Evolutionary conservation across 1,140 invertebrate species (phyloP), one percentile per base, ranked within the genome.

Genomic region (Sycophaga agraensis): DNA sequence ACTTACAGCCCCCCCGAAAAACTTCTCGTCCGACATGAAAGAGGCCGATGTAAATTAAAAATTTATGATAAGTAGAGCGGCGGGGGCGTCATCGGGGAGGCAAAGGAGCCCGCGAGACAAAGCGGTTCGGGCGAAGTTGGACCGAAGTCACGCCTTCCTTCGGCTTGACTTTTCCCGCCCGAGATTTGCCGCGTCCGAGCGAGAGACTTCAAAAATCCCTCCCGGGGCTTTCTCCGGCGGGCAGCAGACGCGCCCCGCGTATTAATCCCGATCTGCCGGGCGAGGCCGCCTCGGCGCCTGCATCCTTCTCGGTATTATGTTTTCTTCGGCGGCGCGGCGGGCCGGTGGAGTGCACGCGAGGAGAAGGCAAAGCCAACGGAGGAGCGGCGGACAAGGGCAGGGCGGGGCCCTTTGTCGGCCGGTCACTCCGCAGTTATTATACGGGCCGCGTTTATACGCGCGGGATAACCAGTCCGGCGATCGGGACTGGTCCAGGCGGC

Each of bases 401-500:
- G 16, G 40, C 12, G 34, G 28, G 28, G 17, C 35, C 59, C 22
- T 56, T 62, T 62, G 53, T 62, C 37, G 37, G 51, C 12, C 34
- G 14, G 16, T n/a, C 22, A 17, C n/a, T 19, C 19, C 34, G 17
- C 31, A 56, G 35, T 62, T 62, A 62, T 56, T 61, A 61, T 28
- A n/a, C n/a, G n/a, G n/a, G n/a, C n/a, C n/a, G n/a, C n/a, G n/a
- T n/a, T n/a, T n/a, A n/a, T n/a, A n/a, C n/a, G n/a, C n/a, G n/a
- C n/a, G n/a, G 22, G 34, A 61, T 55, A 60, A 60, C 59, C 59
- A 60, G 50, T 60, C 59, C 16, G 6, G 28, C 16, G 14, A 19
- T 14, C 17, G n/a, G n/a, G 39, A 46, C 50, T 46, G 50, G 59
- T 45, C 49, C 48, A 50, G 39, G n/a, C 48, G 16, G 14, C 43